Conservation (phyloP, 2,113 vertebrate species). For the Mixornis gularis region DNA sequence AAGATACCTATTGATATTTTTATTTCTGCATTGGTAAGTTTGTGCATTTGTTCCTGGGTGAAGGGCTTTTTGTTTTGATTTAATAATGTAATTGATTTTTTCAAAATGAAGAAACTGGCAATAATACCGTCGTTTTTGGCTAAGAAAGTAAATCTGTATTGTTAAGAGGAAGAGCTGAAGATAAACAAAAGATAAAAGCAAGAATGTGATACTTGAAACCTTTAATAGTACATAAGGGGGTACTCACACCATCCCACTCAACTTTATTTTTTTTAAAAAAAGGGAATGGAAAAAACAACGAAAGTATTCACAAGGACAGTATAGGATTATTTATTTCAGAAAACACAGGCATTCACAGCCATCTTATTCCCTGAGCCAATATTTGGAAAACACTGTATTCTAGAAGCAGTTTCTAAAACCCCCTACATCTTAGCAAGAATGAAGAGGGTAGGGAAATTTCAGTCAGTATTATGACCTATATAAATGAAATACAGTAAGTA, state of each 20-base stretch:
- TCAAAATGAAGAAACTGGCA: background rate
- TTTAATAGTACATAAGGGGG: slow-evolving; percentile 14
- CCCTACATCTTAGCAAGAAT: slow-evolving; percentile 7
- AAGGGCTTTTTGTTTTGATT: background rate
- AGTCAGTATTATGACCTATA: background rate
- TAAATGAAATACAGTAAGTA: background rate
- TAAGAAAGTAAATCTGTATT: background rate
- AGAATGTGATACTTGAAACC: background rate
- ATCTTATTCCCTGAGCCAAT: slow-evolving; percentile 60
- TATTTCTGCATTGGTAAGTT: background rate
- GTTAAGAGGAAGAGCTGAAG: background rate
- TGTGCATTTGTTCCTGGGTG: background rate
- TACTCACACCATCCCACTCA: slow-evolving; percentile 15
- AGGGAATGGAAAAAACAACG: background rate
- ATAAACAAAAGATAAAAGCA: background rate
- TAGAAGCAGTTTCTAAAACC: slow-evolving; percentile 47
- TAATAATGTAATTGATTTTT: background rate
- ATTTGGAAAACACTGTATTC: slow-evolving; percentile 61
- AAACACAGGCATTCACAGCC: slow-evolving; percentile 21
- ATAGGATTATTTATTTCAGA: slow-evolving; percentile 54
- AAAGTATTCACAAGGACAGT: background rate
- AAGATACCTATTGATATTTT: background rate
- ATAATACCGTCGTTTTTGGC: background rate
- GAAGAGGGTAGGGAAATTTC: background rate
- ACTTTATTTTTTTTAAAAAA: background rate